These are phyloP conservation scores for Lates calcarifer DNA, from an alignment of 2,113 vertebrate genomes.

Conservation along the genomic window DNA sequence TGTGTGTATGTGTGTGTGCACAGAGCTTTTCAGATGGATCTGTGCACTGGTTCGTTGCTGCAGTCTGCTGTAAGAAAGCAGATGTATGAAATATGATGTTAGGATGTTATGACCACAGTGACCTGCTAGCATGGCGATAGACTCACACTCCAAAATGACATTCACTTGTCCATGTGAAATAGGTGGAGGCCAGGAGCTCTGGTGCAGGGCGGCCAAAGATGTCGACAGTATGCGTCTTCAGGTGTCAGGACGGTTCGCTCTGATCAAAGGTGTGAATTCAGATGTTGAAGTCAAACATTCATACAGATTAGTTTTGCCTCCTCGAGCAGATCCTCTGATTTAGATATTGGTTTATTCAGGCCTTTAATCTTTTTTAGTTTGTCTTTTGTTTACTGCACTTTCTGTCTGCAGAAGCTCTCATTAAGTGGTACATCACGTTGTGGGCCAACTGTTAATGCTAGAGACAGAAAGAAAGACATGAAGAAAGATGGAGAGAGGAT, in stretches of 20 bases:
- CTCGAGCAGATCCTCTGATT: background rate
- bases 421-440: background rate
- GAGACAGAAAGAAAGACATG: background rate
- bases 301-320: background rate
- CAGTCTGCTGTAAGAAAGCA: background rate
- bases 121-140: no score
- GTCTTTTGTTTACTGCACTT: background rate
- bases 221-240: no score
- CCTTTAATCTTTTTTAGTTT: background rate
- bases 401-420: background rate
- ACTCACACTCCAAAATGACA: background rate
- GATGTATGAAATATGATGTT: no score
- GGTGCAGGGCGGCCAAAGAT: no score
- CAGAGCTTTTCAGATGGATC: background rate
- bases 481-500: background rate
- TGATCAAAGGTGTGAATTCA: background rate
- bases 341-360: background rate
- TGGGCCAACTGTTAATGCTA: background rate
- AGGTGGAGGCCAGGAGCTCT: background rate
- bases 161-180: background rate
- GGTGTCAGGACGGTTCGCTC: background rate
- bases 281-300: background rate
- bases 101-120: no score
- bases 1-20: background rate
- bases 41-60: background rate